Conservation (phyloP, 2,797 vertebrate genomes). For the Champsocephalus gunnari region DNA sequence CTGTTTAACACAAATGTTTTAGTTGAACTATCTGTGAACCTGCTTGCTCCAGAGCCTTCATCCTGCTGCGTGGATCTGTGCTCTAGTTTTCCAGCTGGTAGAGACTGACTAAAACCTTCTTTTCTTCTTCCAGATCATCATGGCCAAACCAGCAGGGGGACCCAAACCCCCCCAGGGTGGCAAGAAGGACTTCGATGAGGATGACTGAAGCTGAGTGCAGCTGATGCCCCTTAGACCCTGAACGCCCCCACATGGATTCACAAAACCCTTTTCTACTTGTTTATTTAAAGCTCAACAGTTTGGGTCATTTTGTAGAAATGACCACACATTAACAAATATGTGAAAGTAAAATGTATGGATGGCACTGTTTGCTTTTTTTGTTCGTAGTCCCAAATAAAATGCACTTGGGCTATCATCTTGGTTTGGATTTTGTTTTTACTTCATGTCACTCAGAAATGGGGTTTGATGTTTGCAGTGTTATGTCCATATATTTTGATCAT, state of each 20-base stretch:
- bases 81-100: slow-evolving; percentile 1
- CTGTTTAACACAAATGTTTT: slow-evolving; percentile 8
- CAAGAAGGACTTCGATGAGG: slow-evolving; percentile 96
- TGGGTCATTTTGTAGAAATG: slow-evolving; percentile 72
- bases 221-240: slow-evolving; percentile 33
- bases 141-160: slow-evolving; percentile 93
- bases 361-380: slow-evolving; percentile 72
- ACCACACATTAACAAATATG: slow-evolving; percentile 37
- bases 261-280: slow-evolving; percentile 73
- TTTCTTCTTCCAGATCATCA: slow-evolving; percentile 88
- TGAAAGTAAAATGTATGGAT: slow-evolving; percentile 58
- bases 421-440: slow-evolving; percentile 8
- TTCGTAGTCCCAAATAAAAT: slow-evolving; percentile 78
- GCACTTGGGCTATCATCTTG: slow-evolving; percentile 65
- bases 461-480: too few relatives aligned
- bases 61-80: slow-evolving; percentile 7
- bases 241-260: slow-evolving; percentile 27
- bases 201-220: slow-evolving; percentile 86
- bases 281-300: slow-evolving; percentile 81
- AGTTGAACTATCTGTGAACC: background rate
- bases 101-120: background rate
- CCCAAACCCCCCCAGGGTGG: slow-evolving; percentile 94
- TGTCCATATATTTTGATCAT: too few relatives aligned
- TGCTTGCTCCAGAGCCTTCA: slow-evolving; percentile 5
- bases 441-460: too few relatives aligned